Percentiles rank a stretch among this genome's conserved stretches.
Evolutionary conservation across 2,888 invertebrate species (phyloP).

Genomic region (Nasonovia ribisnigri): DNA sequence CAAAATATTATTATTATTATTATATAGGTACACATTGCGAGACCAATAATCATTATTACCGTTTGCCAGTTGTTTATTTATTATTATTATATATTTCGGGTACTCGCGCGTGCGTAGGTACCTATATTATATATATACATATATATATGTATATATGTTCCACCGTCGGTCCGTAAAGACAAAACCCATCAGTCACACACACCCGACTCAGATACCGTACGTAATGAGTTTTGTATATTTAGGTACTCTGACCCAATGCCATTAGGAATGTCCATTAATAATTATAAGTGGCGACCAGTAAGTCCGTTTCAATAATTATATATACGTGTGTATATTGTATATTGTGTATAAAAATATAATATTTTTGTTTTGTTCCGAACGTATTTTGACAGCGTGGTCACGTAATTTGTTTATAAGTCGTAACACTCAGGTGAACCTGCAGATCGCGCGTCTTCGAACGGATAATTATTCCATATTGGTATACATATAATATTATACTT

Average conservation of each 20-base stretch:
- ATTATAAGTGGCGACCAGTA: slow-evolving; percentile 28
- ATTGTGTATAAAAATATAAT: neutral
- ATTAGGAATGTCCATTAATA: slow-evolving; percentile 56
- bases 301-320: slow-evolving; percentile 21
- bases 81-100: slow-evolving; percentile 44
- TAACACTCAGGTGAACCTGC: neutral
- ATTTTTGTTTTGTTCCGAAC: neutral
- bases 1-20: slow-evolving; percentile 24
- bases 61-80: slow-evolving; percentile 53
- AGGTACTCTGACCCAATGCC: slow-evolving; percentile 46
- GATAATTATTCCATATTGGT: neutral
- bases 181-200: slow-evolving; percentile 63
- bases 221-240: slow-evolving; percentile 23
- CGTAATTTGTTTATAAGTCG: neutral
- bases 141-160: neutral
- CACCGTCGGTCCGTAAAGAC: slow-evolving; percentile 42
- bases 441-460: neutral
- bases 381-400: neutral
- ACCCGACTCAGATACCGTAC: neutral
- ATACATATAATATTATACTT: no score
- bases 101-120: neutral
- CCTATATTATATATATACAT: no score
- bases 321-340: neutral
- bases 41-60: slow-evolving; percentile 54
- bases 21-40: slow-evolving; percentile 26